Evolutionary conservation across 30 jellyfish, hydroid and myxozoan genomes (phyloP).

Genomic region (Aurelia aurita): DNA sequence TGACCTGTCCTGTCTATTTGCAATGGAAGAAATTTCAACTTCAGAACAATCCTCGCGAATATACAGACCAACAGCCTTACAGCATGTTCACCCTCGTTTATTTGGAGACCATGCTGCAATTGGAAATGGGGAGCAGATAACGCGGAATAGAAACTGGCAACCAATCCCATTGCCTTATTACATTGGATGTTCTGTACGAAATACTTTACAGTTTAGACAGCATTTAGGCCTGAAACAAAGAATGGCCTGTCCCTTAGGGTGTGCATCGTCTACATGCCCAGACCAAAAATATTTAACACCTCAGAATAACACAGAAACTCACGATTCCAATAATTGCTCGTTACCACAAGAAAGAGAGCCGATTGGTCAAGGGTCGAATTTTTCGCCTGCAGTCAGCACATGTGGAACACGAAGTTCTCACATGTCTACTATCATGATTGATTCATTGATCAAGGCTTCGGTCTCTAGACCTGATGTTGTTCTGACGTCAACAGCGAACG

Average conservation of each 20-base stretch:
- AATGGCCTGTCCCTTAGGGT: constrained; percentile 41
- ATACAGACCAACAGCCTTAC: not conserved
- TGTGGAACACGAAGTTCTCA: too few species aligned
- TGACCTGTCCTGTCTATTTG: not conserved
- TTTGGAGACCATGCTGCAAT: not conserved
- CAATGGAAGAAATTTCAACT: not conserved
- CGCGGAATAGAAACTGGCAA: not conserved
- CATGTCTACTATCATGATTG: too few species aligned
- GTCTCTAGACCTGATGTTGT: too few species aligned
- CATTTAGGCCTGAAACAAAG: not conserved
- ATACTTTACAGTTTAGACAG: not conserved
- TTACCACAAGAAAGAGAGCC: not conserved
- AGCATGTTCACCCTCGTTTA: not conserved
- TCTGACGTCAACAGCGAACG: too few species aligned
- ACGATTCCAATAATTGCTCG: not conserved
- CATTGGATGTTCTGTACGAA: not conserved
- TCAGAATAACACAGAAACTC: not conserved
- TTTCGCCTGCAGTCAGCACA: not conserved
- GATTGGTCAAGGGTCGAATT: not conserved
- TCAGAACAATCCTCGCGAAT: not conserved
- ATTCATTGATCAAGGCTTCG: too few species aligned
- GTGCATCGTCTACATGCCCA: constrained; percentile 16
- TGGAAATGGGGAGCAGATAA: constrained; percentile 1
- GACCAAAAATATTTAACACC: constrained; percentile 8
- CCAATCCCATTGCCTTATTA: not conserved